These are phyloP conservation scores for Scomber colias DNA, from an alignment of 2,113 vertebrate species.

Conservation along the genomic window DNA sequence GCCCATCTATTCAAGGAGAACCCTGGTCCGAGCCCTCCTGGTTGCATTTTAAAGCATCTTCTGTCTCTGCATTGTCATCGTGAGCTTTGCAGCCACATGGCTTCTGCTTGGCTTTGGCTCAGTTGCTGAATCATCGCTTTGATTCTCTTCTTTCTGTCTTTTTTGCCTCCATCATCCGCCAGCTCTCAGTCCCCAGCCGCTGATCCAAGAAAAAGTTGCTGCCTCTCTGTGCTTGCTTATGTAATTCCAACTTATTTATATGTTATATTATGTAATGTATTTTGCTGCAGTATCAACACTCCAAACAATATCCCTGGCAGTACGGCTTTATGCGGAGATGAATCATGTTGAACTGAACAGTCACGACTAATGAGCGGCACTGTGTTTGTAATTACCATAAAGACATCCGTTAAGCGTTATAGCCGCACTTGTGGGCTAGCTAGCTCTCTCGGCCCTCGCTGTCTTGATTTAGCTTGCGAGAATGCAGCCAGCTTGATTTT, in stretches of 20 bases:
- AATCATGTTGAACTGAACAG: constrained; percentile 43
- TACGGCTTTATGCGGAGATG: constrained; percentile 40
- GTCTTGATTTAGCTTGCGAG: constrained; percentile 18
- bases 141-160: constrained; percentile 54
- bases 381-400: constrained; percentile 20
- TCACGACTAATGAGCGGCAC: constrained; percentile 40
- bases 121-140: constrained; percentile 73
- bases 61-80: constrained; percentile 45
- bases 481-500: constrained; percentile 14
- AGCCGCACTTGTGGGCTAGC: neutral
- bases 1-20: neutral
- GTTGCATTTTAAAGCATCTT: constrained; percentile 6
- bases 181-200: constrained; percentile 46
- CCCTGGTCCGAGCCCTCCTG: neutral
- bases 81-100: constrained; percentile 37
- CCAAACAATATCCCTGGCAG: constrained; percentile 43
- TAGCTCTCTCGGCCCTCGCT: constrained; percentile 10
- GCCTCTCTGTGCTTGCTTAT: constrained; percentile 55
- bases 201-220: constrained; percentile 59
- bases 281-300: constrained; percentile 43
- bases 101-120: constrained; percentile 48
- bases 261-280: constrained; percentile 60
- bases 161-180: constrained; percentile 63
- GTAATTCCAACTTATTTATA: constrained; percentile 67
- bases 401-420: constrained; percentile 9